Evolutionary conservation across 2,113 vertebrate genomes (phyloP).

Genomic region (Edolisoma coerulescens): DNA sequence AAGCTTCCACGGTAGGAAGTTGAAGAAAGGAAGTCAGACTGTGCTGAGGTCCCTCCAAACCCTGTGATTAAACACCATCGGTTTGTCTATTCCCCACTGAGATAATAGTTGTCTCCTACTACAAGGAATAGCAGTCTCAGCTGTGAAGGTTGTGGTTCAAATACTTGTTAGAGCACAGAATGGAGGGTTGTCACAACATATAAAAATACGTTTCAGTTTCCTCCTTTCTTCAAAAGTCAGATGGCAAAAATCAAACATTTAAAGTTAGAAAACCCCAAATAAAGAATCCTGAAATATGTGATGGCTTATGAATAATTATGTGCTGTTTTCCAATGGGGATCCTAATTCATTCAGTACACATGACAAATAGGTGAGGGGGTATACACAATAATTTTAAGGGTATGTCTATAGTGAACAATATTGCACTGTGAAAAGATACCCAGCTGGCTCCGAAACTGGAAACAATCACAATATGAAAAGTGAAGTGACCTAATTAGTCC

Average conservation of each 20-base stretch:
- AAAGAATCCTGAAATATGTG: background rate
- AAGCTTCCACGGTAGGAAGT: background rate
- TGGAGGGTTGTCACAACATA: background rate
- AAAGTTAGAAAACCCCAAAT: background rate
- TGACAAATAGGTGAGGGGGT: background rate
- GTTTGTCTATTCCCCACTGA: background rate
- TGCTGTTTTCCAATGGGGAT: background rate
- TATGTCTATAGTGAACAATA: background rate
- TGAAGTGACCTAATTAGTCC: conserved; percentile 51
- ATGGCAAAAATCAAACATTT: background rate
- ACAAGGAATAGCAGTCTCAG: background rate
- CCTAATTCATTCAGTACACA: background rate
- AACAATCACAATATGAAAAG: conserved; percentile 3
- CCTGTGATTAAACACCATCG: background rate
- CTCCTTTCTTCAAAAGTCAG: background rate
- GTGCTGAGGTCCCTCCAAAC: background rate
- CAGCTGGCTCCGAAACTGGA: background rate
- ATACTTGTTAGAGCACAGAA: conserved; percentile 11
- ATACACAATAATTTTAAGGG: background rate
- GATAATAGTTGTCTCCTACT: conserved; percentile 11
- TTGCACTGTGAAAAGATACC: background rate
- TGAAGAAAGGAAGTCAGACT: background rate
- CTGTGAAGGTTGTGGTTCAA: conserved; percentile 46
- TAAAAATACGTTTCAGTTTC: background rate
- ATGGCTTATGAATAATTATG: background rate